Conservation (phyloP, 2,797 vertebrate species). For the Odontamblyopus rebecca region DNA sequence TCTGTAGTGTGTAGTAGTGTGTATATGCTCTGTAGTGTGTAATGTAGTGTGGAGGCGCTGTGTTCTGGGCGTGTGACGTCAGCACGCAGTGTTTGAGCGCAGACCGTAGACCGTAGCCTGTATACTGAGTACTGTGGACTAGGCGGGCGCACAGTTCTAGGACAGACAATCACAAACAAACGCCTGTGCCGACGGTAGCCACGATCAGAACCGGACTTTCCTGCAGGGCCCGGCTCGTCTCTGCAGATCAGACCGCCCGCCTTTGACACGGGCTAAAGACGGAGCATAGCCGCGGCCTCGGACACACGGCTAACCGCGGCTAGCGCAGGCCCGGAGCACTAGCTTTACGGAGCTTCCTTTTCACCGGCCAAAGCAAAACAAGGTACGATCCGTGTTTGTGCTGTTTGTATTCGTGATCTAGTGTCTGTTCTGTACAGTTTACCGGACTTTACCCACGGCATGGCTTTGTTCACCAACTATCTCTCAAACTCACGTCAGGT, state of each 20-base stretch:
- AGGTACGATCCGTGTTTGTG: slow-evolving; percentile 43
- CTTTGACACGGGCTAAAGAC: slow-evolving; percentile 14
- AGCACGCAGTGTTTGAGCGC: slow-evolving; percentile 34
- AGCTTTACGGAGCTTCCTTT: slow-evolving; percentile 48
- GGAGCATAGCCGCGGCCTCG: slow-evolving; percentile 39
- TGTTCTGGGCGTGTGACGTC: slow-evolving; percentile 55
- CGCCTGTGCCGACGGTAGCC: neutral
- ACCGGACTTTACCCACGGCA: neutral
- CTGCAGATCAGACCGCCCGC: neutral
- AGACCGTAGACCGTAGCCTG: slow-evolving; percentile 15
- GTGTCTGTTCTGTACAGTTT: neutral
- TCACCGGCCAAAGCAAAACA: slow-evolving; percentile 53
- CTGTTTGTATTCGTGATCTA: accelerated
- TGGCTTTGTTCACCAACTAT: neutral
- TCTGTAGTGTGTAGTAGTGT: too few relatives aligned
- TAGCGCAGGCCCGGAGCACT: slow-evolving; percentile 55
- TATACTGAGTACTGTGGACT: too few relatives aligned
- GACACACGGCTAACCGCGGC: slow-evolving; percentile 49
- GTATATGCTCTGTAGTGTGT: too few relatives aligned
- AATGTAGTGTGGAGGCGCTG: neutral
- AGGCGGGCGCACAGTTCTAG: slow-evolving; percentile 38
- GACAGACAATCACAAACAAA: slow-evolving; percentile 19
- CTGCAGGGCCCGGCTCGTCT: neutral
- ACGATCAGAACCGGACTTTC: accelerated
- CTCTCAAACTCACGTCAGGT: slow-evolving; percentile 10